Base-by-base conservation (phyloP, 1,140 invertebrate species). In the Caenorhabditis inopinata region DNA sequence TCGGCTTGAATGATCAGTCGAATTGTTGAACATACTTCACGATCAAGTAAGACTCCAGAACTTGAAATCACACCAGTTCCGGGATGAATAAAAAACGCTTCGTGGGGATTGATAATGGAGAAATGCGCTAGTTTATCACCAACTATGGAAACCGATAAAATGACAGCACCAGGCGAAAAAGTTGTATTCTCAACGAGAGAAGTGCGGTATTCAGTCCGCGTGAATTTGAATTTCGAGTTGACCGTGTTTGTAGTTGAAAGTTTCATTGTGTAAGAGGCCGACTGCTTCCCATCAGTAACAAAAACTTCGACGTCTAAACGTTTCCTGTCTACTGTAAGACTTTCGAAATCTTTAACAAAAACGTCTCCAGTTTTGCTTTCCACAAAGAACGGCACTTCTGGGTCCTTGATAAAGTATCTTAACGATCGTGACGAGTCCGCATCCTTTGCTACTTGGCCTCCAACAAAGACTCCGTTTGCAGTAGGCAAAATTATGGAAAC, bases 261-360 rank as follows among this genome's bases (percentile, higher is more conserved):
- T 25, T 62, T 49, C 29, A 86, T 74, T 25, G 62, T 16, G 4
- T 85, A 82, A 5, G 46, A 48, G 14, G 80, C 62, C 11, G 77
- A 74, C 29, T 87, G 85, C 12, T 84, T 49, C 18, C 85, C 85
- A 68, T 86, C 85, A 3, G 86, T 78, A 1, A 82, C 85, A 14
- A 79, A 48, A 7, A 87, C 47, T 35, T 76, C 62, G n/a, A 87
- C 23, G 79, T 85, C 46, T 53, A 84, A 85, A 7, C 2, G 25
- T 29, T 68, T 68, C 32, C 9, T 68, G 11, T 38, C 32, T 1
- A 21, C n/a, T 4, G 58, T 5, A 9, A 68, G 2, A 38, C 6
- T 9, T 6, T 68, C 21, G 1, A 18, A n/a, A 42, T 68, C 32
- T 42, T 68, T 68, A 2, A 68, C 58, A 68, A 21, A 38, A 74